Evolutionary conservation across 2,797 vertebrate species (phyloP).

Genomic region (Centropyge bicolor): DNA sequence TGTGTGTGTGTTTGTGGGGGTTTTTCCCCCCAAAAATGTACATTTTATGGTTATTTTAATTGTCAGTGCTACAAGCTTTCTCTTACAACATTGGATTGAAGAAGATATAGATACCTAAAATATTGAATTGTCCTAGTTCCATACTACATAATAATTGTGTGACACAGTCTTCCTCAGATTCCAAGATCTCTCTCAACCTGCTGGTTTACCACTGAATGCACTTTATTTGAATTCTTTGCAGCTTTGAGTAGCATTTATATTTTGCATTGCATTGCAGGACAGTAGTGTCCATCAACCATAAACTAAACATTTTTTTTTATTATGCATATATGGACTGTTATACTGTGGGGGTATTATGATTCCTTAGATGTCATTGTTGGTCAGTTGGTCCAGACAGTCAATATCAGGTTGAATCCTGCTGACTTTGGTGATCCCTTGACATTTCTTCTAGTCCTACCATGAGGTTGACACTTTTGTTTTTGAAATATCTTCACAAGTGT

Average conservation of each 20-base stretch:
- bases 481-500: neutral
- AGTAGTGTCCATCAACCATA: neutral
- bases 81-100: neutral
- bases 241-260: neutral
- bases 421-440: neutral
- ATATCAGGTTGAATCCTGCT: neutral
- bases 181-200: too few species aligned
- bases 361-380: neutral
- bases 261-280: neutral
- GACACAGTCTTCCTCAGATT: neutral
- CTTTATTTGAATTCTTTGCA: neutral
- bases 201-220: neutral
- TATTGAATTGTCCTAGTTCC: neutral
- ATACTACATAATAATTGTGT: neutral
- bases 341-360: neutral
- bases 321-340: neutral
- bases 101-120: neutral
- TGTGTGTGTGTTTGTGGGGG: too few species aligned
- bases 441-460: neutral
- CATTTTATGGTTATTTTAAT: too few species aligned
- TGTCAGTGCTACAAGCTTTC: neutral
- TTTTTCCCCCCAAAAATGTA: neutral
- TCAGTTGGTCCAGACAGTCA: too few species aligned
- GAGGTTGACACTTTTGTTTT: neutral
- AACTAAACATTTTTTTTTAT: neutral